A percentile compares a stretch with the other conserved stretches of the same genome.
Conservation (phyloP, 2,888 invertebrate genomes). For the Cinara cedri region DNA sequence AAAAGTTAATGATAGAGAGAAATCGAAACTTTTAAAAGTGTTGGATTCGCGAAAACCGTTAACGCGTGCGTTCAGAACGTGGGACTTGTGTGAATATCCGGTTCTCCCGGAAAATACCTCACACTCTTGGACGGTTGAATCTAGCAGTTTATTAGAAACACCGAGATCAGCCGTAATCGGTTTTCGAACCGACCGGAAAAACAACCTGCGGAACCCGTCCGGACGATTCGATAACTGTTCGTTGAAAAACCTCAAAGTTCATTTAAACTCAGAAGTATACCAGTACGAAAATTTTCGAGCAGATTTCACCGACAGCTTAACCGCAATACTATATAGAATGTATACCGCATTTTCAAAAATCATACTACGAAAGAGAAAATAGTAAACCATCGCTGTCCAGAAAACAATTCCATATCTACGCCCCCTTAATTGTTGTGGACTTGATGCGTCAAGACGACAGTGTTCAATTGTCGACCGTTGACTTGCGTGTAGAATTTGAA, state of each 20-base stretch:
- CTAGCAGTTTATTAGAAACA: no score
- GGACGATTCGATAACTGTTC: no score
- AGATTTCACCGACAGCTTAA: no score
- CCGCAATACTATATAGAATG: neutral
- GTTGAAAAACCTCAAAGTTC: no score
- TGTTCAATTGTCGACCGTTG: neutral
- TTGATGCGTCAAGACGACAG: neutral
- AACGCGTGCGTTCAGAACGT: neutral
- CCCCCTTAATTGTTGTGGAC: neutral
- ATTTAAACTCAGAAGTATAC: no score
- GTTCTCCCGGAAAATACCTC: neutral
- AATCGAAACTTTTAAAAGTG: neutral
- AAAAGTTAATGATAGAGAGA: no score
- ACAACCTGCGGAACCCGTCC: no score
- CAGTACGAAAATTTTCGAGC: no score
- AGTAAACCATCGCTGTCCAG: neutral
- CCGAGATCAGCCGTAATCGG: no score
- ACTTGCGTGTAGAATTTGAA: neutral
- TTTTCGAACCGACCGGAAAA: neutral
- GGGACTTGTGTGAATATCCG: neutral
- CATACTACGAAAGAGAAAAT: neutral
- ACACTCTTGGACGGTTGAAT: no score
- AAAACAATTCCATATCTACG: neutral
- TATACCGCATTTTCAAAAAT: constrained; percentile 22
- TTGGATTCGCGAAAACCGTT: neutral